A percentile compares a stretch with the other conserved stretches of the same genome.
phyloP scores from a whole-genome alignment of 2,888 invertebrate genomes.

The Drosophila infuscata region DNA sequence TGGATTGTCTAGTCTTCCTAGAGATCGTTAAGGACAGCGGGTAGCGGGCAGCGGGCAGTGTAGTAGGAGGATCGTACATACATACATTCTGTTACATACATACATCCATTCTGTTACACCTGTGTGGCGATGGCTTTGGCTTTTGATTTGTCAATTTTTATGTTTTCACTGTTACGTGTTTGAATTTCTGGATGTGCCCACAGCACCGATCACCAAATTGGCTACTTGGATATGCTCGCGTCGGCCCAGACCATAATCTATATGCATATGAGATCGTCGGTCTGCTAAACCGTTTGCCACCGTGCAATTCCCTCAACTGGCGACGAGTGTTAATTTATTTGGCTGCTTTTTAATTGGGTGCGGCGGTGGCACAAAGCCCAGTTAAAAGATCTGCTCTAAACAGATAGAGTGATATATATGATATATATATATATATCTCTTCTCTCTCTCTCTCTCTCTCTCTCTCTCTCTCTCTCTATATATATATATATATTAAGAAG shows the following conservation, averaged over 20 bases:
- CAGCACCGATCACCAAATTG: constrained; percentile 12
- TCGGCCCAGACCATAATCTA: constrained; percentile 23
- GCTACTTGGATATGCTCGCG: constrained; percentile 13
- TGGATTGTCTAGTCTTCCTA: constrained; percentile 8
- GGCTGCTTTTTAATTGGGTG: constrained; percentile 55
- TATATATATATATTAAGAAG: background rate
- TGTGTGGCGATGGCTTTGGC: constrained; percentile 28
- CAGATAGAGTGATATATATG: background rate
- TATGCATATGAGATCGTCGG: constrained; percentile 42
- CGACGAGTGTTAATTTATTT: constrained; percentile 43
- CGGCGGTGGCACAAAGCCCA: background rate
- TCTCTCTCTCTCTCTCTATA: background rate
- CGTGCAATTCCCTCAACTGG: constrained; percentile 8
- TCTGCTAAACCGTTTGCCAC: constrained; percentile 16
- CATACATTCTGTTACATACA: background rate
- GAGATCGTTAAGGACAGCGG: background rate
- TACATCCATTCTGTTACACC: background rate
- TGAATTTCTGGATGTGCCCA: constrained; percentile 50
- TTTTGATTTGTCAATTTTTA: constrained; percentile 77
- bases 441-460: background rate
- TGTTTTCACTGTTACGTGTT: constrained; percentile 78
- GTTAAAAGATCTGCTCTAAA: background rate
- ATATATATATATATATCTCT: background rate
- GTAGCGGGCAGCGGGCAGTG: background rate
- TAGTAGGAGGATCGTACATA: background rate